Base-by-base conservation (phyloP, 2,113 vertebrate genomes). In the Phalacrocorax carbo region DNA sequence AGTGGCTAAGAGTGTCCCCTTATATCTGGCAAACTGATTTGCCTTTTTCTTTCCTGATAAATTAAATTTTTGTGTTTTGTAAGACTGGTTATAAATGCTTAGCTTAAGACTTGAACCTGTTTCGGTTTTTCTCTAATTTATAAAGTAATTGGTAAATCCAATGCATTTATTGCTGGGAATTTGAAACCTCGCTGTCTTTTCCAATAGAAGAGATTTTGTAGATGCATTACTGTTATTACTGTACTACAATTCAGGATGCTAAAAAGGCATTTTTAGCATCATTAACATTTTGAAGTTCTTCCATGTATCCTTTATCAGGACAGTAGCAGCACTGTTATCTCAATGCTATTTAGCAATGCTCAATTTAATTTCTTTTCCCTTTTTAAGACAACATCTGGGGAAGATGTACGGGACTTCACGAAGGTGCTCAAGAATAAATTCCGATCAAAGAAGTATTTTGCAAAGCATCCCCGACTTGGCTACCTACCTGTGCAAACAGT, bases 401-500 rank as follows among this genome's bases (percentile, higher is more conserved):
- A 99, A 96, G 99, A 99, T 91, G 99, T 99, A 76, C 98, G 99
- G 13, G 99, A 99, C 97, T 99, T 99, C 97, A 99, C 99, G 2
- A 99, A 99, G 97, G 99, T 99, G 93, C 97, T 99, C 96, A 99
- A 99, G 98, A 99, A 99, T 96, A 99, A 99, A 94, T 99, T 99
- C 97, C 98, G 99, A 68, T 99, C 99, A 2, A 99, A 99, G 98
- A 99, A 99, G 94, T 99, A 99, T 97, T 99, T 99, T 46, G 99
- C 99, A 92, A 99, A 99, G 81, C 99, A 99, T 88, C 99, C 99
- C 9, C 98, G 99, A 9, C 98, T 99, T 64, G 99, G 99, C 85
- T 99, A 99, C 97, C 96, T 99, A 23, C 99, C 99, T 3, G 99
- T 99, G n/a, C 99, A 99, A 98, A 99, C 99, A 1, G 99, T 99